Percentiles rank a stretch among this genome's conserved stretches.
phyloP scores from a whole-genome alignment of 2,113 vertebrate genomes.

The Tringa solitaria region DNA sequence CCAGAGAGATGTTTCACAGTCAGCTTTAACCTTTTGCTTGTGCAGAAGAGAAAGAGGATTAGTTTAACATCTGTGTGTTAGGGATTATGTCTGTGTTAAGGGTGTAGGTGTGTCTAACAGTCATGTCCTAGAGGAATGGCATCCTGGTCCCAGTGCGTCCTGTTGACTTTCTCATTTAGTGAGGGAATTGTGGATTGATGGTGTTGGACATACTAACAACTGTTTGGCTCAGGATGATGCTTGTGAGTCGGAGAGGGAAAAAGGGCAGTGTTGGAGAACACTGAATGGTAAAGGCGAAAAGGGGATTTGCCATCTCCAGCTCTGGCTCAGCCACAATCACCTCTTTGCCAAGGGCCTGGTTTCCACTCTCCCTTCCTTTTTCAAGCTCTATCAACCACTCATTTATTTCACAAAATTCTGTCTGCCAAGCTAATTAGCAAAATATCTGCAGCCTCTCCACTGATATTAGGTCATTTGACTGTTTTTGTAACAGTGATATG shows the following conservation, averaged over 20 bases:
- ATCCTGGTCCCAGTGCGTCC: accelerated
- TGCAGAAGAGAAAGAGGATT: not conserved
- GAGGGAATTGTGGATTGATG: not conserved
- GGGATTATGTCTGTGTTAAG: not conserved
- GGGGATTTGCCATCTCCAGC: not conserved
- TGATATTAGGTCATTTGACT: not conserved
- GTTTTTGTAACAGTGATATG: not conserved
- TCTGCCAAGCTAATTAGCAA: not conserved
- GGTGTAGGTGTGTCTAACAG: not conserved
- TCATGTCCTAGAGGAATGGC: not conserved
- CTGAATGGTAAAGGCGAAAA: not conserved
- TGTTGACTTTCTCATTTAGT: not conserved
- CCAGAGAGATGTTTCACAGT: not conserved
- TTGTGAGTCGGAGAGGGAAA: not conserved
- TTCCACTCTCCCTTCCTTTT: not conserved
- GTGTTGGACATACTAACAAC: no score
- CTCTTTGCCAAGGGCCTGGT: not conserved
- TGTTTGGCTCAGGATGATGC: not conserved
- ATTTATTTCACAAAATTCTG: not conserved
- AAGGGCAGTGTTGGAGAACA: not conserved
- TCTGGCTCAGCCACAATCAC: not conserved
- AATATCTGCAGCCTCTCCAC: not conserved
- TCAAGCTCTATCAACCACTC: not conserved
- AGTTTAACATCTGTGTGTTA: not conserved
- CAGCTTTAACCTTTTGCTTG: not conserved